These are phyloP conservation scores for Laticauda laticaudata DNA, from an alignment of 2,113 vertebrate species.

Conservation along the genomic window DNA sequence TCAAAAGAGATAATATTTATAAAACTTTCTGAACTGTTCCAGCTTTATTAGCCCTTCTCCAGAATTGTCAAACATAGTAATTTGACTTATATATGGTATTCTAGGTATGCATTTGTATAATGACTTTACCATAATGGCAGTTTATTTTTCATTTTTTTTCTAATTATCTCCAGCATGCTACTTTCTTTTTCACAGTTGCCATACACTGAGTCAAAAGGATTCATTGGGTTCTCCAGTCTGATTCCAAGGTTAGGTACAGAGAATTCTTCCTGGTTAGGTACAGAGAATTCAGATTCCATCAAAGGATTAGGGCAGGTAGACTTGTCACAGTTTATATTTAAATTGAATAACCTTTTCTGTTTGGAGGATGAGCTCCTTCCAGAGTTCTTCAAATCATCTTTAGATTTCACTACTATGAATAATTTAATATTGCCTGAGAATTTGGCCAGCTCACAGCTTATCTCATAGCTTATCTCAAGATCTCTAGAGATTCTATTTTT, in stretches of 20 bases:
- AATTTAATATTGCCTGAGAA: neutral
- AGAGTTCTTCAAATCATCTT: neutral
- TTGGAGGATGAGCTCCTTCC: neutral
- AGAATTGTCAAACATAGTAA: neutral
- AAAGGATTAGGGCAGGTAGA: neutral
- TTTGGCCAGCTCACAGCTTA: neutral
- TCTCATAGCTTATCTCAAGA: neutral
- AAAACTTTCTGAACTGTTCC: neutral
- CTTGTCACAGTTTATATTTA: neutral
- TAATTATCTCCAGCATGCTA: neutral
- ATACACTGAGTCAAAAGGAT: neutral
- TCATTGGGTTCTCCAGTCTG: neutral
- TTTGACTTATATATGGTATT: neutral
- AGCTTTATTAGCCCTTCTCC: neutral
- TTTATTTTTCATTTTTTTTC: neutral
- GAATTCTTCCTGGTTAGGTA: neutral
- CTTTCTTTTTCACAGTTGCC: neutral
- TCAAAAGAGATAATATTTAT: neutral
- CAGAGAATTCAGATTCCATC: neutral
- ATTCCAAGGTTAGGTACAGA: neutral
- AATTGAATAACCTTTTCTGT: neutral
- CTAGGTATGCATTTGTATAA: neutral
- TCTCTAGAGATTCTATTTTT: neutral
- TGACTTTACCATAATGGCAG: neutral
- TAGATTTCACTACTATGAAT: neutral